A percentile compares a stretch with the other conserved stretches of the same genome.
phyloP scores from a whole-genome alignment of 2,888 invertebrate genomes.

The Drosophila cracens region DNA sequence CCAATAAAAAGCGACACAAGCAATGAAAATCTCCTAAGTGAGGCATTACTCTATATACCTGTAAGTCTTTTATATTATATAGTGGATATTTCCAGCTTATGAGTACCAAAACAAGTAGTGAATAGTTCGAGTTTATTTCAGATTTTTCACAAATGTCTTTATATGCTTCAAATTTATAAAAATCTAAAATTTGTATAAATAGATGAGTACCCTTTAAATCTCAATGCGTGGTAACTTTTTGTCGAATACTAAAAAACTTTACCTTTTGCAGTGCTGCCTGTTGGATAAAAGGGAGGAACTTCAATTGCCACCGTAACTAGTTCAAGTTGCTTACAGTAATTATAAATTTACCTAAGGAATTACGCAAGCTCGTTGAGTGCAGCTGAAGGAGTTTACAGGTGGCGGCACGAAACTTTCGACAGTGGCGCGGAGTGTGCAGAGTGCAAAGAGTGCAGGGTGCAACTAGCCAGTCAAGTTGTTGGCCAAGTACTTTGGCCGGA shows the following conservation, averaged over 20 bases:
- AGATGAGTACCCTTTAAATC: background rate
- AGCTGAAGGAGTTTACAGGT: slow-evolving; percentile 44
- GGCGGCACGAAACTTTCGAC: slow-evolving; percentile 38
- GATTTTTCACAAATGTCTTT: background rate
- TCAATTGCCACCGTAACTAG: slow-evolving; percentile 68
- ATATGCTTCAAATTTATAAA: background rate
- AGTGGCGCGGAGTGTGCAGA: background rate
- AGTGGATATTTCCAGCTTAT: background rate
- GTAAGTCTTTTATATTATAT: background rate
- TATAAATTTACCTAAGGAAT: slow-evolving; percentile 80
- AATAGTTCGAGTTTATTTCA: background rate
- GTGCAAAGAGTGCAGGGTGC: slow-evolving; percentile 11
- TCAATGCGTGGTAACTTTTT: background rate
- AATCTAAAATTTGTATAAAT: too few relatives aligned
- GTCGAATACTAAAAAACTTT: background rate
- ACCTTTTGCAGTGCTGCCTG: slow-evolving; percentile 23
- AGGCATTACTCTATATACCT: background rate
- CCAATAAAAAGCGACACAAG: background rate
- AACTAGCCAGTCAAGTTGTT: slow-evolving; percentile 45
- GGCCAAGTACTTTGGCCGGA: slow-evolving; percentile 41
- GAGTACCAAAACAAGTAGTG: too few relatives aligned
- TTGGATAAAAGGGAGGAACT: slow-evolving; percentile 46
- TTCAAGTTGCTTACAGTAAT: slow-evolving; percentile 80
- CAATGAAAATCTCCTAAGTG: background rate
- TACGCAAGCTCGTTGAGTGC: slow-evolving; percentile 67